Conservation (phyloP, 2,113 vertebrate species). For the Pollachius pollachius region DNA sequence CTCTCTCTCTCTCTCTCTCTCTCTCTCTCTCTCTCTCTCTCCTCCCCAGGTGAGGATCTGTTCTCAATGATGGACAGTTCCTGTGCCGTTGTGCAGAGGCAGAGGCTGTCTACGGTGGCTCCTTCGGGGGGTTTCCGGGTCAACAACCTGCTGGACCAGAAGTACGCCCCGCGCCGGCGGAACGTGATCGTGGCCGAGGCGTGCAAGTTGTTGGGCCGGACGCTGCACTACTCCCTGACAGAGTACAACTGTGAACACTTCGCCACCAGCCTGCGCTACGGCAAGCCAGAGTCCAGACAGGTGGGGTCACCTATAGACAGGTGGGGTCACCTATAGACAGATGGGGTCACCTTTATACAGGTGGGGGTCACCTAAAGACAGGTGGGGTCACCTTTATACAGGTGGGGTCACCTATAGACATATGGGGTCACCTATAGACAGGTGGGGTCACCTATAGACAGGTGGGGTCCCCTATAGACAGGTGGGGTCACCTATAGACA, state of each 20-base stretch:
- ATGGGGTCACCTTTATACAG: too few species aligned
- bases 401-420: neutral
- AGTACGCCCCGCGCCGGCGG: neutral
- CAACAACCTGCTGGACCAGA: neutral
- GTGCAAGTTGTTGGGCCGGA: neutral
- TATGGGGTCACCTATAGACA: too few species aligned
- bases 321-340: neutral
- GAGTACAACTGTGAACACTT: neutral
- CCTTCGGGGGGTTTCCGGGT: neutral
- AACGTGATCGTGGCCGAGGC: neutral
- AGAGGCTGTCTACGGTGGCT: neutral
- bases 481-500: too few species aligned
- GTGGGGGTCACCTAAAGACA: too few species aligned
- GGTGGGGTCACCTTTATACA: neutral
- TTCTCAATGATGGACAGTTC: neutral
- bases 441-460: too few species aligned
- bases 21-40: neutral
- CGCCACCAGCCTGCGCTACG: neutral
- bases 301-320: neutral
- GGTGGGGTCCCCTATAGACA: neutral
- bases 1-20: neutral
- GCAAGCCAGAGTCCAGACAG: neutral
- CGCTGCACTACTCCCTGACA: neutral
- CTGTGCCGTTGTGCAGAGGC: neutral
- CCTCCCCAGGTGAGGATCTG: neutral